Base-by-base conservation (phyloP, 2,113 vertebrate species). In the Heteronetta atricapilla region DNA sequence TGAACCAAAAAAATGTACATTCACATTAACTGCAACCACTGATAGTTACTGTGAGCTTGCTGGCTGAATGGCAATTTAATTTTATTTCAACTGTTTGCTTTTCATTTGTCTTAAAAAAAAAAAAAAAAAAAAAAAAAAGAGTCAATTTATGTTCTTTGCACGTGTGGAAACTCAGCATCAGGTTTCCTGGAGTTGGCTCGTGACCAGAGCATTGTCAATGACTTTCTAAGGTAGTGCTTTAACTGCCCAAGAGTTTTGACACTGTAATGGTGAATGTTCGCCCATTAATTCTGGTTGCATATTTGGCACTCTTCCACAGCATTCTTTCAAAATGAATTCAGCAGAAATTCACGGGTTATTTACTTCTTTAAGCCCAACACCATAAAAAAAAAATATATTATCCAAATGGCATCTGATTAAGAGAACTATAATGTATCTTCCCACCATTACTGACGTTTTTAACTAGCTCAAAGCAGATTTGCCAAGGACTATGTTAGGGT, bases 51-150 rank as follows among this genome's bases (percentile, higher is more conserved):
- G 59, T 38, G 62, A 85, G 74, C 31, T 59, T 25, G 29, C 50
- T 87, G 58, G 25, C 48, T 87, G 77, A 96, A 76, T 52, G 25
- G 34, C 53, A 95, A 76, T 88, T 95, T 82, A 42, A 80, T 93
- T 84, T 86, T 53, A 62, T 92, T 90, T 89, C 77, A 87, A 87
- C 62, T 90, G 62, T 79, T 88, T 84, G 53, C 48, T 92, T 93
- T 90, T 69, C 21, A 69, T 56, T 86, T 84, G 34, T 86, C 53
- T 95, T 73, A 11, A 88, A 90, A 88, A 1, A 5, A 33, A 42
- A 25, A 3, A 1, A 13, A 86, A 90, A 88, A 1, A 4, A 33
- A 42, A 25, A 3, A 1, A 5, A 31, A 42, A 69, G 60, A 63
- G 34, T 56, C 44, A 86, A 56, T 81, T 78, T 88, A 56, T 44